Percentiles rank a stretch among this genome's conserved stretches.
These are phyloP conservation scores for Eptesicus fuscus DNA, from an alignment of 2,113 vertebrate genomes.

Conservation along the genomic window DNA sequence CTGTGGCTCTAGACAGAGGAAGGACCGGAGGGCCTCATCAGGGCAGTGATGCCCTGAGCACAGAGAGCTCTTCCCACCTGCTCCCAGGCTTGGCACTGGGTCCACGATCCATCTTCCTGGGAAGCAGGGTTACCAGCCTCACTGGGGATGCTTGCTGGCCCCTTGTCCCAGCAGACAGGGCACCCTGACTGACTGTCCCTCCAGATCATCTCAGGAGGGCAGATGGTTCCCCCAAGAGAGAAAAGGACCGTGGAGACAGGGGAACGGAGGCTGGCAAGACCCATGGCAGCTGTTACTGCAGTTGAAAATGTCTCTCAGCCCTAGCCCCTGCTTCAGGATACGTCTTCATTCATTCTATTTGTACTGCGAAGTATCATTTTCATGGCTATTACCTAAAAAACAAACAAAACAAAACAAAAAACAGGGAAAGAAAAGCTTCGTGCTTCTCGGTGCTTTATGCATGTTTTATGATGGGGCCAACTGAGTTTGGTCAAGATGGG, in stretches of 20 bases:
- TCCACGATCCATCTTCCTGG: not conserved
- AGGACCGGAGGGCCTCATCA: not conserved
- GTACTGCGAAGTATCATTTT: not conserved
- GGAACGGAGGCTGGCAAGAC: not conserved
- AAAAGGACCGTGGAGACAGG: not conserved
- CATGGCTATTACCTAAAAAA: not conserved
- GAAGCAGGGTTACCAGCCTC: not conserved
- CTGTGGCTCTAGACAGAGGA: not conserved
- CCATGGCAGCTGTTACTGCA: not conserved
- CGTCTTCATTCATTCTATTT: not conserved
- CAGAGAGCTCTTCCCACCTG: not conserved
- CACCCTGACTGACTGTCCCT: not conserved
- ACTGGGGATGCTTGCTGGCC: not conserved
- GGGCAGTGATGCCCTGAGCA: not conserved
- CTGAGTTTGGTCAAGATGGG: not conserved
- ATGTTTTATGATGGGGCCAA: not conserved
- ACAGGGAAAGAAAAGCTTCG: not conserved
- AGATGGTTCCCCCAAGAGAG: not conserved
- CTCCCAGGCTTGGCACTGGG: not conserved
- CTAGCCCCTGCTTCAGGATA: not conserved
- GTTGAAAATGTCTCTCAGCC: not conserved
- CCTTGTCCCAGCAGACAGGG: not conserved
- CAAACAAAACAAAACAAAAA: not conserved
- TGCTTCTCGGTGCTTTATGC: not conserved
- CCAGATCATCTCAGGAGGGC: not conserved